phyloP scores from a whole-genome alignment of 2,888 invertebrate genomes.

The Rotaria magnacalcarata region DNA sequence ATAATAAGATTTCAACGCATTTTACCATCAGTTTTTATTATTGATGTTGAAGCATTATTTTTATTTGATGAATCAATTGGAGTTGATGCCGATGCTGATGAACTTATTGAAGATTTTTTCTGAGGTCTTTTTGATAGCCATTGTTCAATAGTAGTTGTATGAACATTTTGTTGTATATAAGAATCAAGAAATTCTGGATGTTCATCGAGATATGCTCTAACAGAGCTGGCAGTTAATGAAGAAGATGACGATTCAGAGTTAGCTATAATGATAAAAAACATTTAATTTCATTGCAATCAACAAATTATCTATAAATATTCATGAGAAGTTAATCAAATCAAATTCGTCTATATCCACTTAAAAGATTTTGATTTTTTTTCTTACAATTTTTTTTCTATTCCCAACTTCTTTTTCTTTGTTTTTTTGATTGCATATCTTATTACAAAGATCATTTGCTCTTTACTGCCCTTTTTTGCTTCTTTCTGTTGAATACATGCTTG shows the following conservation, averaged over 20 bases:
- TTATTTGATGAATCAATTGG: background rate
- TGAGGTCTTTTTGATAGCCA: conserved; percentile 62
- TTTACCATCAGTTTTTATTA: background rate
- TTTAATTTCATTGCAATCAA: background rate
- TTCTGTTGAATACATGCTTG: background rate
- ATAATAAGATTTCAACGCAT: background rate
- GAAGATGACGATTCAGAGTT: background rate
- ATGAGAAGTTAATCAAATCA: background rate
- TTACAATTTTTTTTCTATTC: background rate
- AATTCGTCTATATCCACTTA: background rate
- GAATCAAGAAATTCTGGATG: conserved; percentile 68
- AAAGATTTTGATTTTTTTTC: background rate
- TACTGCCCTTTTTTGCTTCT: background rate
- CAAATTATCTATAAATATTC: background rate
- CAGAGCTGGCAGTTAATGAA: conserved; percentile 51
- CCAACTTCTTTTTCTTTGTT: background rate
- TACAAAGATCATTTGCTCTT: background rate
- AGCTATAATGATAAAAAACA: background rate
- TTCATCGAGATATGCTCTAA: conserved; percentile 61
- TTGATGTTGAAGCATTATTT: background rate
- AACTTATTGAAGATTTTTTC: background rate
- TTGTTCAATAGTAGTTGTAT: conserved; percentile 66
- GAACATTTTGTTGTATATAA: conserved; percentile 66
- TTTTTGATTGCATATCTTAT: background rate
- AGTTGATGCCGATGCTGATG: background rate